Evolutionary conservation across 2,113 vertebrate genomes (phyloP).

Genomic region (Hyperoodon ampullatus): DNA sequence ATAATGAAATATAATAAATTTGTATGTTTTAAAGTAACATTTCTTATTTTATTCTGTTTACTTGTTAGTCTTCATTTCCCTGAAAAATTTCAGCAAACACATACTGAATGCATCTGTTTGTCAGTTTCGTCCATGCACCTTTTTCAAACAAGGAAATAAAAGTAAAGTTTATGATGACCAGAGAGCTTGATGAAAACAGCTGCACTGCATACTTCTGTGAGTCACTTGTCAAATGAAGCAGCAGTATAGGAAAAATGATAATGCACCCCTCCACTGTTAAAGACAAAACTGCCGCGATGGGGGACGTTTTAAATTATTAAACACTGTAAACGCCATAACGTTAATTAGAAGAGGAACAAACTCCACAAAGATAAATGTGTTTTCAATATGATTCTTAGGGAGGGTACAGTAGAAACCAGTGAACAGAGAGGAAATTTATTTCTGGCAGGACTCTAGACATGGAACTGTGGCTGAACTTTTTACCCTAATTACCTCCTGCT

Average conservation of each 20-base stretch:
- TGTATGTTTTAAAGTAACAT: constrained; percentile 70
- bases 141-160: constrained; percentile 63
- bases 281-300: constrained; percentile 71
- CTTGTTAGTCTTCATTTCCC: background rate
- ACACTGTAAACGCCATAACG: constrained; percentile 86
- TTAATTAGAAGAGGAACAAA: constrained; percentile 89
- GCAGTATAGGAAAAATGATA: constrained; percentile 76
- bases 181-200: constrained; percentile 69
- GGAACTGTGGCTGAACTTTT: constrained; percentile 96
- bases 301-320: constrained; percentile 85
- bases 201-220: constrained; percentile 69
- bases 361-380: constrained; percentile 89
- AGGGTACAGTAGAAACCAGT: constrained; percentile 88
- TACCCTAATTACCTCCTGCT: constrained; percentile 98
- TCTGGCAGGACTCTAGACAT: constrained; percentile 91
- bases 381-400: constrained; percentile 89
- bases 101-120: constrained; percentile 51
- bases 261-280: constrained; percentile 62
- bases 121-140: constrained; percentile 26
- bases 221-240: constrained; percentile 70
- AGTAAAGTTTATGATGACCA: background rate
- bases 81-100: constrained; percentile 22
- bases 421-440: constrained; percentile 92
- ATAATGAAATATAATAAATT: constrained; percentile 57
- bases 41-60: constrained; percentile 45